Evolutionary conservation across 2,888 invertebrate species (phyloP), one percentile per base, ranked within the genome.

Genomic region (Drosophila neutralis): DNA sequence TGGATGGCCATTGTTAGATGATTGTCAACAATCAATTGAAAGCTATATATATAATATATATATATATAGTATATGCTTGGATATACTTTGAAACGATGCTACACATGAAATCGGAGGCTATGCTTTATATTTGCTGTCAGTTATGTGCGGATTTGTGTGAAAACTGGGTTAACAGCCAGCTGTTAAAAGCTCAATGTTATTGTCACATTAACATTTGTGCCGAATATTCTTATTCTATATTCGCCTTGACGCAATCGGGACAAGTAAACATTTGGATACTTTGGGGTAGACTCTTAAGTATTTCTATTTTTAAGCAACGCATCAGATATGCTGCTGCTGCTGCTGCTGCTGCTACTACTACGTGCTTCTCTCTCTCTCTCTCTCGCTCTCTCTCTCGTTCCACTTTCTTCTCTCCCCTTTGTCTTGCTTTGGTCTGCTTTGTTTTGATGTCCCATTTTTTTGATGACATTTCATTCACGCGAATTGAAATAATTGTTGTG

Each of bases 381-480:
- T 56, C 54, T 63, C 31, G 29, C 2, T 49, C 15, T 18, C n/a
- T 56, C 49, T 64, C 4, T 4, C 33, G 54, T 57, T 58, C 56
- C 31, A n/a, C 35, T 35, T 27, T 36, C 45, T 59, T 59, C 27
- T 2, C 24, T 57, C 57, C 42, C 48, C 45, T 57, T 69, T 58
- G 56, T 24, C 59, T 60, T 27, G 21, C 24, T 38, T 21, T 33
- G 57, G 7, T 48, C 40, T 67, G 18, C 54, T 73, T 73, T 68
- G 62, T 45, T 65, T 52, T 45, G 58, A 51, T 61, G 76, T 69
- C 45, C 73, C 78, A 77, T 58, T 76, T 76, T 76, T 76, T 67
- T 64, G 76, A 57, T 76, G 76, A 77, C 76, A 76, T 72, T 76
- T 76, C 78, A 72, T 76, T 77, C 78, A 77, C 57, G 33, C 60